Conservation (phyloP, 2,113 vertebrate genomes). For the Albula goreensis region DNA sequence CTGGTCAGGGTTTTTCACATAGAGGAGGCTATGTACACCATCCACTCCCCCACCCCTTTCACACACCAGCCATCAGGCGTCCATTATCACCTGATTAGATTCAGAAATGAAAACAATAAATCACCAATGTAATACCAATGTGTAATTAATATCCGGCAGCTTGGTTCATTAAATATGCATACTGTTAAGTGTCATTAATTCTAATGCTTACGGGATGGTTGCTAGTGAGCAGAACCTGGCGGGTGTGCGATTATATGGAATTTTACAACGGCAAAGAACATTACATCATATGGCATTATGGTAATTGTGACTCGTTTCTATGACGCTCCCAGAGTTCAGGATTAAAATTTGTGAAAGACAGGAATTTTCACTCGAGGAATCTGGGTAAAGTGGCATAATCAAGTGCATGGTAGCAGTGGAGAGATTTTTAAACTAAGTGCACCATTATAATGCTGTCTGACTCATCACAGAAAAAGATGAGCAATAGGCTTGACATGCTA, state of each 20-base stretch:
- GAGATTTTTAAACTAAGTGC: neutral
- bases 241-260: neutral
- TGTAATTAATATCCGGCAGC: constrained; percentile 37
- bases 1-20: neutral
- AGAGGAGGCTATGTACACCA: neutral
- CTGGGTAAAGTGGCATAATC: neutral
- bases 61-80: constrained; percentile 25
- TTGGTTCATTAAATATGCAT: constrained; percentile 41
- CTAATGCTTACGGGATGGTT: constrained; percentile 18
- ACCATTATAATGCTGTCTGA: neutral
- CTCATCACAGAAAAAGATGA: neutral
- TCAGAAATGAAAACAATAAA: constrained; percentile 36
- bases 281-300: neutral
- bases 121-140: constrained; percentile 30
- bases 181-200: constrained; percentile 36
- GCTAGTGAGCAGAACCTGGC: neutral
- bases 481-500: neutral
- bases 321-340: neutral
- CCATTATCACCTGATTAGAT: constrained; percentile 37
- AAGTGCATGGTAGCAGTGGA: too few relatives aligned
- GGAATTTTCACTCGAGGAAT: constrained; percentile 5
- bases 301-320: neutral
- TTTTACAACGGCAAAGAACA: neutral
- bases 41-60: constrained; percentile 1
- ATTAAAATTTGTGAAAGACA: neutral